Evolutionary conservation across 2,888 invertebrate genomes (phyloP).

Genomic region (Eledone cirrhosa): DNA sequence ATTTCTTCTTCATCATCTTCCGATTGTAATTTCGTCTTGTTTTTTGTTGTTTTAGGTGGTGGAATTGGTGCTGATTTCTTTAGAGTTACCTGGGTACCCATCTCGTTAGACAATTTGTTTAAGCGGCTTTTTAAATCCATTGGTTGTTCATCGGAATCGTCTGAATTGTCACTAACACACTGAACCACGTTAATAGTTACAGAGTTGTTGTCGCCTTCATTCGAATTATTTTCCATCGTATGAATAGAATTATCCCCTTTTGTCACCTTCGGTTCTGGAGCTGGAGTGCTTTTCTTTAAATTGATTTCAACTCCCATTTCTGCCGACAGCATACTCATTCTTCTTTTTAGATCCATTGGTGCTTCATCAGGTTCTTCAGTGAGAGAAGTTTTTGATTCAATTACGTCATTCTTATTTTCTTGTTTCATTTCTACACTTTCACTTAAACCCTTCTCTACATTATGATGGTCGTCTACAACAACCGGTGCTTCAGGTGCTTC

Average conservation of each 20-base stretch:
- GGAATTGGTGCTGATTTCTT: background rate
- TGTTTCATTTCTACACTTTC: too few relatives aligned
- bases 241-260: too few relatives aligned
- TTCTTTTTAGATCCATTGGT: background rate
- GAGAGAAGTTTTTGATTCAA: too few relatives aligned
- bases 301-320: slow-evolving; percentile 6
- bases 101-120: background rate
- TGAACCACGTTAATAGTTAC: too few relatives aligned
- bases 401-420: too few relatives aligned
- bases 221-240: too few relatives aligned
- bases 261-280: too few relatives aligned
- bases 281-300: background rate
- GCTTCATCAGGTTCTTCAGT: background rate
- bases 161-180: too few relatives aligned
- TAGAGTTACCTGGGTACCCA: background rate
- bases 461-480: too few relatives aligned
- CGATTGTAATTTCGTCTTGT: background rate
- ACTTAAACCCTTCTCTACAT: too few relatives aligned
- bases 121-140: slow-evolving; percentile 1
- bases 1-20: background rate
- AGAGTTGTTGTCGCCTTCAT: too few relatives aligned
- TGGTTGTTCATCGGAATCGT: background rate
- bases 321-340: background rate
- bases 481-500: too few relatives aligned
- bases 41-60: background rate